Conservation (phyloP, 2,888 invertebrate genomes). For the Caenorhabditis sp. region DNA sequence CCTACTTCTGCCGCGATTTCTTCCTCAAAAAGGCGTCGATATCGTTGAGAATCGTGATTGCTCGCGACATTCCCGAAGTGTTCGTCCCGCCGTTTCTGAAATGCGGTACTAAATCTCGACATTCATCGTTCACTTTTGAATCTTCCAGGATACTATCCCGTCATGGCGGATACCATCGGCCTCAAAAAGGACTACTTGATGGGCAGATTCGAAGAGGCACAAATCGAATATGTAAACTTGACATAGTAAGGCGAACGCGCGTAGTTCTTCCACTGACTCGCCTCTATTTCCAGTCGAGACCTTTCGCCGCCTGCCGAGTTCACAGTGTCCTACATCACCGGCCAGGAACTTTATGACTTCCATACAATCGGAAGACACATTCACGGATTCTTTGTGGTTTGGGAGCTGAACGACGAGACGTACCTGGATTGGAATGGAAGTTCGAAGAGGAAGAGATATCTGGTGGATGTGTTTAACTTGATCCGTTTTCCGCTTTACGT, state of each 20-base stretch:
- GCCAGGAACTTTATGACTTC: neutral
- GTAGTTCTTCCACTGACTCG: neutral
- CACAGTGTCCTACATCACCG: neutral
- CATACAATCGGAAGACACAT: constrained; percentile 32
- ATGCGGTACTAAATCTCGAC: constrained; percentile 1
- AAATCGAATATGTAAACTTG: constrained; percentile 3
- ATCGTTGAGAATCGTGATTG: neutral
- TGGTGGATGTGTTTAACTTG: constrained; percentile 37
- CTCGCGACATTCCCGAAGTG: constrained; percentile 3
- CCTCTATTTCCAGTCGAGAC: constrained; percentile 15
- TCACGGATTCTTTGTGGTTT: constrained; percentile 35
- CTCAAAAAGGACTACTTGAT: constrained; percentile 6
- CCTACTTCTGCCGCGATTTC: constrained; percentile 24
- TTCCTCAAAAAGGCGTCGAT: neutral
- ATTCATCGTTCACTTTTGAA: too few species aligned
- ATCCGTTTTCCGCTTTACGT: constrained; percentile 21
- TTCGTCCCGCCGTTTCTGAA: constrained; percentile 22
- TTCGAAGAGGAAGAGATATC: neutral
- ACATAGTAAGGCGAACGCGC: constrained; percentile 18
- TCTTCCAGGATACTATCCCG: constrained; percentile 24
- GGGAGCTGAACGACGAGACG: neutral
- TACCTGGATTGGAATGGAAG: neutral
- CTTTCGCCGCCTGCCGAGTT: neutral
- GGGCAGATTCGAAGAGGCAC: constrained; percentile 6
- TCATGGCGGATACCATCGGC: neutral